Conservation (phyloP, 2,888 invertebrate genomes). For the Sturmia bella region DNA sequence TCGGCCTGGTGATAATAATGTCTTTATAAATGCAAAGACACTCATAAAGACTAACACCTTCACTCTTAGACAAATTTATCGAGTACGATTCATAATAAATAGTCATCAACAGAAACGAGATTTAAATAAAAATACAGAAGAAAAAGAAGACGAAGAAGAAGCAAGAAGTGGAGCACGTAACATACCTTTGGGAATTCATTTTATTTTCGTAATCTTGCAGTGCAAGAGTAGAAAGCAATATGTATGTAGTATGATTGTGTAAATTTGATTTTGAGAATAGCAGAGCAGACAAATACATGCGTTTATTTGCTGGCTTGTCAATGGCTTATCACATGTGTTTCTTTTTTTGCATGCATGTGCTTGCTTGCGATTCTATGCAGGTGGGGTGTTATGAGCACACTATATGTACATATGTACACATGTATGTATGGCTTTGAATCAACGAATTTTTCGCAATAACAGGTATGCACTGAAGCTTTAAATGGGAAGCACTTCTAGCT, state of each 20-base stretch:
- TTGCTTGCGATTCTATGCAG: not conserved
- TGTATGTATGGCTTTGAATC: not conserved
- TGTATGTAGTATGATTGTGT: slow-evolving; percentile 9
- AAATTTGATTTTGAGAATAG: slow-evolving; percentile 26
- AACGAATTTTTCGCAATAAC: not conserved
- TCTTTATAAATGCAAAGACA: slow-evolving; percentile 49
- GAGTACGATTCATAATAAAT: slow-evolving; percentile 51
- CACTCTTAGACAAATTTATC: slow-evolving; percentile 29
- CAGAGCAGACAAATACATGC: slow-evolving; percentile 8
- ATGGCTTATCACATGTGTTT: slow-evolving; percentile 34
- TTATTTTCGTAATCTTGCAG: slow-evolving; percentile 38
- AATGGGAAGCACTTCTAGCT: not conserved
- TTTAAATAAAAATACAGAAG: slow-evolving; percentile 33
- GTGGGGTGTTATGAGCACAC: slow-evolving; percentile 1
- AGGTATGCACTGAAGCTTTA: not conserved
- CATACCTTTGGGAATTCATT: slow-evolving; percentile 62
- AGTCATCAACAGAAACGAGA: slow-evolving; percentile 46
- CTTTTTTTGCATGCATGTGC: not conserved
- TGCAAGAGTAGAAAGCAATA: not conserved
- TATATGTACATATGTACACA: slow-evolving; percentile 1
- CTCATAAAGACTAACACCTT: slow-evolving; percentile 19
- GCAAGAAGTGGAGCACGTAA: slow-evolving; percentile 36
- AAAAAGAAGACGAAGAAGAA: not conserved
- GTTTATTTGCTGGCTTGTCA: slow-evolving; percentile 48
- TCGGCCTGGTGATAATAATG: slow-evolving; percentile 37